Evolutionary conservation across 2,888 invertebrate genomes (phyloP).

Genomic region (Coleophora flavipennella): DNA sequence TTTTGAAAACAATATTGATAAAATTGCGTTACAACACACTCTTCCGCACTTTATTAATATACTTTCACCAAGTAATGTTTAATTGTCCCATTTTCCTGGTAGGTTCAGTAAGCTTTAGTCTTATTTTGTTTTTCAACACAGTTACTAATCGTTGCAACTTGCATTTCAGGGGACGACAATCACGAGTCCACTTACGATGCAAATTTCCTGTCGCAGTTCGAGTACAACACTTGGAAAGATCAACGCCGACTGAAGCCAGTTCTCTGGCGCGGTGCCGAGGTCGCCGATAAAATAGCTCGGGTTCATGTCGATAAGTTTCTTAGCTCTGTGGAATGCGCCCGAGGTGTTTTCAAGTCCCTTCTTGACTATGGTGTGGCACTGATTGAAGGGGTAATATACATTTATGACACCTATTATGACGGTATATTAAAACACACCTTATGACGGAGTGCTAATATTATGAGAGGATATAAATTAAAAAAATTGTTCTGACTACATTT

Average conservation of each 20-base stretch:
- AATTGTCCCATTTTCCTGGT: no score
- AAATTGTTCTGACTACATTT: no score
- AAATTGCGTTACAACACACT: no score
- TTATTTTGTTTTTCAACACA: no score
- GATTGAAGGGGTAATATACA: slow-evolving; percentile 42
- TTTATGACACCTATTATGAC: no score
- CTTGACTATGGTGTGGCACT: slow-evolving; percentile 68
- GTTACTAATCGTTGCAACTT: not conserved
- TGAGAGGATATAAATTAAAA: no score
- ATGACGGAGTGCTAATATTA: no score
- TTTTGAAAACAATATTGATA: no score
- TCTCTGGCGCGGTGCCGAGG: slow-evolving; percentile 61
- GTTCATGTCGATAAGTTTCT: slow-evolving; percentile 62
- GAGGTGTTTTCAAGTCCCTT: slow-evolving; percentile 60
- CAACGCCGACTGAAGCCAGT: slow-evolving; percentile 34
- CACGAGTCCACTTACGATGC: slow-evolving; percentile 67
- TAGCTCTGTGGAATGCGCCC: slow-evolving; percentile 47
- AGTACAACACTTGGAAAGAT: slow-evolving; percentile 40
- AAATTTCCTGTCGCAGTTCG: slow-evolving; percentile 55
- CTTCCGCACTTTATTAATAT: no score
- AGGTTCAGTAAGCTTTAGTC: no score
- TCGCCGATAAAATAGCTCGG: slow-evolving; percentile 42
- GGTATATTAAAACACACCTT: no score
- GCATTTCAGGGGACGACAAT: slow-evolving; percentile 69
- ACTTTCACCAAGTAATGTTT: no score